phyloP scores from a whole-genome alignment of 2,797 vertebrate species.

The Pangasius mekongensis region DNA sequence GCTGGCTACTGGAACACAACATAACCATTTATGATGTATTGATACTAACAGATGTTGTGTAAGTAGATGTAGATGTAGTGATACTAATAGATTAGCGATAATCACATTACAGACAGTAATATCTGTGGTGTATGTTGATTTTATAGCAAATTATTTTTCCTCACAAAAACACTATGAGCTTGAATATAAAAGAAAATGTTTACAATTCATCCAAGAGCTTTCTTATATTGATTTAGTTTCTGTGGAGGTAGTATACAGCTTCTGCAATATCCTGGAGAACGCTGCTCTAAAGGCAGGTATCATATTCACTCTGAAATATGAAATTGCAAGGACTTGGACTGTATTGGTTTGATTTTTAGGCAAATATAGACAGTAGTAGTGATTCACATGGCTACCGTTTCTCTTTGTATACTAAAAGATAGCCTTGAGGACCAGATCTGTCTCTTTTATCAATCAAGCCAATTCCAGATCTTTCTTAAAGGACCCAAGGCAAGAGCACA shows the following conservation, averaged over 20 bases:
- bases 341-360: conserved; percentile 9
- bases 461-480: background rate
- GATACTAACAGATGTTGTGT: background rate
- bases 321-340: background rate
- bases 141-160: background rate
- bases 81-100: background rate
- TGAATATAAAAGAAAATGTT: background rate
- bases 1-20: background rate
- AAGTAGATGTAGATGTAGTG: background rate
- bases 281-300: conserved; percentile 14
- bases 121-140: background rate
- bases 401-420: background rate
- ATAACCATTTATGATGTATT: background rate
- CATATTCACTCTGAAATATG: conserved; percentile 16
- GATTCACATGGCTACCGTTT: background rate
- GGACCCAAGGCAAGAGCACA: background rate
- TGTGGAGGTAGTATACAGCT: background rate
- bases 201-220: background rate
- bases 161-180: background rate
- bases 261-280: background rate
- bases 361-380: background rate
- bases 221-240: background rate
- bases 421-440: background rate
- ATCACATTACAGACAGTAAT: background rate
- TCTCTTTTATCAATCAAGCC: background rate